Base-by-base conservation (phyloP, 2,888 invertebrate species). In the Agrotis exclamationis region DNA sequence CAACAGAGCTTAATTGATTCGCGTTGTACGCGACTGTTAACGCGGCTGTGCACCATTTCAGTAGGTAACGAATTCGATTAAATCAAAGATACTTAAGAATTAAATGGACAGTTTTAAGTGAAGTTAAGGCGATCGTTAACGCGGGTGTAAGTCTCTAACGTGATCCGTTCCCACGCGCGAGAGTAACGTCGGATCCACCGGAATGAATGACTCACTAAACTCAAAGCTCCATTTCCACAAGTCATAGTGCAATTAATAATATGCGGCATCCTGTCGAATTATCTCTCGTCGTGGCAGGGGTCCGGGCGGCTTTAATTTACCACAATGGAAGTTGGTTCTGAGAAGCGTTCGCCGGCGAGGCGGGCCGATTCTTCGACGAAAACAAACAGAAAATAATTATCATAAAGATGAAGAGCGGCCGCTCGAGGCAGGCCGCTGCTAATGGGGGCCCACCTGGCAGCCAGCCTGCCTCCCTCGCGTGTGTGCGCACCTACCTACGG, bases 201-300 rank as follows among this genome's bases (percentile, higher is more conserved):
- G 94, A 94, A 94, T 95, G 94, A 95, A 96, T 96, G 96, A 96
- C 95, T 96, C 95, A 96, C 95, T 95, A 94, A 95, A 94, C 93
- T 93, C 90, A 81, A 92, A 95, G 93, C 93, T 94, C 92, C 93
- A 94, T 96, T 96, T 96, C 96, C 95, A 96, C 96, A 96, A 96
- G 96, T 96, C 96, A 96, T 96, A 96, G 96, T 96, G 95, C 96
- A 96, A 96, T 96, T 96, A 96, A 96, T 96, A 96, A 96, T 96
- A 95, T 95, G 95, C 95, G 96, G 96, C 95, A 95, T 96, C 96
- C 96, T 96, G 96, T 96, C 95, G 96, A 96, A 96, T 96, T 96
- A 96, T 95, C 95, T 96, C 94, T 93, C 94, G 90, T 91, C 96
- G 94, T 93, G 95, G 95, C 95, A 95, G 96, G 95, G 96, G 95